phyloP scores from a whole-genome alignment of 1,140 invertebrate genomes.

The Drosophila nigrodunni region DNA sequence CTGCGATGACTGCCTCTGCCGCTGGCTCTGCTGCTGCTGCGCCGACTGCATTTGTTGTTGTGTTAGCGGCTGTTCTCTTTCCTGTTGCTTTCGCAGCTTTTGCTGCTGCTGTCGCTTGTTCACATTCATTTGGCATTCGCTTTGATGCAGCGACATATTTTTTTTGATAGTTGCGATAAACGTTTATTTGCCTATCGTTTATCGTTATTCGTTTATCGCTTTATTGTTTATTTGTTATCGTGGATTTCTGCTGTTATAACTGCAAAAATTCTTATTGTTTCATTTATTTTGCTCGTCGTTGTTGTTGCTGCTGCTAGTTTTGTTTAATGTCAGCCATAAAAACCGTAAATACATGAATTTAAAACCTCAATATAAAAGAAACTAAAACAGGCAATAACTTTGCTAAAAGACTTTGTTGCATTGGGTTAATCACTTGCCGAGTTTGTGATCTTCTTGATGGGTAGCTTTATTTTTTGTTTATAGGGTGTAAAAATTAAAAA shows the following conservation, averaged over 20 bases:
- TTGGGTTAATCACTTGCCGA: too few relatives aligned
- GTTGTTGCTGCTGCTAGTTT: slow-evolving; percentile 14
- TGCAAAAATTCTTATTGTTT: slow-evolving; percentile 22
- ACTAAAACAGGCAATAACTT: too few relatives aligned
- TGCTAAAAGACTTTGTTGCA: too few relatives aligned
- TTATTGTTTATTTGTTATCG: slow-evolving; percentile 40
- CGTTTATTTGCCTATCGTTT: slow-evolving; percentile 26
- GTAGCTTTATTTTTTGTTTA: not conserved
- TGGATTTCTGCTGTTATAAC: slow-evolving; percentile 18
- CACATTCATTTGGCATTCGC: slow-evolving; percentile 37
- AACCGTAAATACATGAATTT: slow-evolving; percentile 34
- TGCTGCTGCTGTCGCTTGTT: slow-evolving; percentile 20
- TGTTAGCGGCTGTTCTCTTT: not conserved
- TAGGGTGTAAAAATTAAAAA: slow-evolving; percentile 4
- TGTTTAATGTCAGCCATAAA: slow-evolving; percentile 2
- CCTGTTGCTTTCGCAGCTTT: slow-evolving; percentile 1
- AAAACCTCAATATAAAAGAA: too few relatives aligned
- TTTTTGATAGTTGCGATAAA: slow-evolving; percentile 45
- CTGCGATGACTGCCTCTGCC: slow-evolving; percentile 39
- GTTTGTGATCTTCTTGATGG: not conserved
- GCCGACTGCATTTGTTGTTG: not conserved
- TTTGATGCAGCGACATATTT: slow-evolving; percentile 53
- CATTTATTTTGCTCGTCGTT: slow-evolving; percentile 24
- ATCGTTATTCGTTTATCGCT: slow-evolving; percentile 19
- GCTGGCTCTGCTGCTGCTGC: slow-evolving; percentile 21